Evolutionary conservation across 1,140 invertebrate genomes (phyloP).

Genomic region (Cyrtorhinus lividipennis): DNA sequence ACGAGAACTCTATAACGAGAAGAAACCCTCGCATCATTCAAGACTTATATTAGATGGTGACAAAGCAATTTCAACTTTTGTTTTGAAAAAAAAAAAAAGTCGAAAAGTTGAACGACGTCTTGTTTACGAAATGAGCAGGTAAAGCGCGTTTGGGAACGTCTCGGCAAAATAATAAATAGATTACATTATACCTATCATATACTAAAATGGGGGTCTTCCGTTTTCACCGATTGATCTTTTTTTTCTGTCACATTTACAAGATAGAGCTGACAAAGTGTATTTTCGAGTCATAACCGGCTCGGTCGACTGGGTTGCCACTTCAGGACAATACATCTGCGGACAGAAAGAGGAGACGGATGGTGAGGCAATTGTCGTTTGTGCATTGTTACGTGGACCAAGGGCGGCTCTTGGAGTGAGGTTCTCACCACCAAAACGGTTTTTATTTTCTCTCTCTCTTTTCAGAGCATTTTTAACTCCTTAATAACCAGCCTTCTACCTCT

Average conservation of each 20-base stretch:
- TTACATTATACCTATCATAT: not conserved
- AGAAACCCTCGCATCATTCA: no score
- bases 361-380: not conserved
- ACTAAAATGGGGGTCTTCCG: not conserved
- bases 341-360: not conserved
- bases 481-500: not conserved
- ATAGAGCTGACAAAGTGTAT: conserved; percentile 2
- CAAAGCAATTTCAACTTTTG: no score
- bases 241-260: not conserved
- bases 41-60: no score
- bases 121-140: not conserved
- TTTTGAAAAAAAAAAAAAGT: not conserved
- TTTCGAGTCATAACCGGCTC: not conserved
- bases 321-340: not conserved
- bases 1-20: no score
- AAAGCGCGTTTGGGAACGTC: not conserved
- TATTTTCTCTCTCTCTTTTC: not conserved
- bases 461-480: not conserved
- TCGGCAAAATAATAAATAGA: not conserved
- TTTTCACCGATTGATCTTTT: not conserved
- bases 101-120: not conserved
- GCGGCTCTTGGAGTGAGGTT: not conserved
- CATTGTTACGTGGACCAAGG: not conserved
- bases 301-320: not conserved
- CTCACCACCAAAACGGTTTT: not conserved